Percentiles rank a stretch among this genome's conserved stretches.
These are phyloP conservation scores for Sinopyrophorus schimmeli DNA, from an alignment of 2,888 invertebrate genomes.

Conservation along the genomic window DNA sequence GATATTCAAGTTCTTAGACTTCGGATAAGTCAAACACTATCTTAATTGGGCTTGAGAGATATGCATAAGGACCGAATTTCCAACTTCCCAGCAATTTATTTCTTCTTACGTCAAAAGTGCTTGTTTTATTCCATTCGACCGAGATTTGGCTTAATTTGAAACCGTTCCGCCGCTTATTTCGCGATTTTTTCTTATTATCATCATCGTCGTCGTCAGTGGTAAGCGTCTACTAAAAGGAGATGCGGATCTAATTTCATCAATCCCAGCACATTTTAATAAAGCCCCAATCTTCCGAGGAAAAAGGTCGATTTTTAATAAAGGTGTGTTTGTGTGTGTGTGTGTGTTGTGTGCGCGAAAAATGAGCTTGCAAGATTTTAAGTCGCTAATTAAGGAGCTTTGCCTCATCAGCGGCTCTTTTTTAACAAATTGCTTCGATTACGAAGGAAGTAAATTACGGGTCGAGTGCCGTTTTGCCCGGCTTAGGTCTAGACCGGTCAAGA, in stretches of 20 bases:
- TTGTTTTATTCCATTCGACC: slow-evolving; percentile 16
- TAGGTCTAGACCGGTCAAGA: too few relatives aligned
- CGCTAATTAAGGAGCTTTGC: too few relatives aligned
- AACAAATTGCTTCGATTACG: too few relatives aligned
- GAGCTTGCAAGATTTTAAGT: too few relatives aligned
- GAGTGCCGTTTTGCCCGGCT: too few relatives aligned
- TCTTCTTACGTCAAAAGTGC: slow-evolving; percentile 27
- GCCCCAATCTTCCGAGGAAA: slow-evolving; percentile 2
- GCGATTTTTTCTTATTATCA: slow-evolving; percentile 14
- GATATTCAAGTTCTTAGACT: slow-evolving; percentile 24
- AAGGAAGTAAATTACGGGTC: too few relatives aligned
- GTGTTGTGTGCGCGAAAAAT: too few relatives aligned
- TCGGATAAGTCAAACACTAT: slow-evolving; percentile 30
- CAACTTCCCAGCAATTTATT: slow-evolving; percentile 35
- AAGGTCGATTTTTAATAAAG: slow-evolving; percentile 17
- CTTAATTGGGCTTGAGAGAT: slow-evolving; percentile 35
- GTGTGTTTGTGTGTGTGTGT: too few relatives aligned
- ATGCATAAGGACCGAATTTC: slow-evolving; percentile 30
- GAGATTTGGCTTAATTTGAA: slow-evolving; percentile 22
- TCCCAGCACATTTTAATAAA: slow-evolving; percentile 15
- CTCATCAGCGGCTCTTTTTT: too few relatives aligned
- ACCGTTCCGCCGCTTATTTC: slow-evolving; percentile 20
- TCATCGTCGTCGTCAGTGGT: too few relatives aligned
- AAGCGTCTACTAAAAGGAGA: too few relatives aligned
- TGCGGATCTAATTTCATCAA: slow-evolving; percentile 13